Evolutionary conservation across 2,797 vertebrate genomes (phyloP).

Genomic region (Urophycis tenuis): DNA sequence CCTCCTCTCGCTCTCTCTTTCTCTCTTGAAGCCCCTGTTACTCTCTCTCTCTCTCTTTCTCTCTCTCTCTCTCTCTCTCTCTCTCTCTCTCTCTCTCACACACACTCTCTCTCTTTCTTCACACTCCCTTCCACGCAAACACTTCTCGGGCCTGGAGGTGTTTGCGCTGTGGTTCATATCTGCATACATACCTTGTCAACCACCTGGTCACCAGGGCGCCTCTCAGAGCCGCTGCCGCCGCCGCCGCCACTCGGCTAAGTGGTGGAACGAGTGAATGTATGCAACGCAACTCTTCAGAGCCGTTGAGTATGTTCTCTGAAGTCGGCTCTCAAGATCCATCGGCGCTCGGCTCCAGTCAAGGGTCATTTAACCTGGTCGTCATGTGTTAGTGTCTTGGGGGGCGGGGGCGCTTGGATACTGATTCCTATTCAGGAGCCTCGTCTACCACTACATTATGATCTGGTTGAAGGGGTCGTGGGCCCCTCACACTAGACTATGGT

Average conservation of each 20-base stretch:
- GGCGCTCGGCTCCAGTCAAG: slow-evolving; percentile 23
- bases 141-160: too few relatives aligned
- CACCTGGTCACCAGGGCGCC: too few relatives aligned
- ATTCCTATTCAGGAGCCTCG: slow-evolving; percentile 8
- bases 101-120: slow-evolving; percentile 18
- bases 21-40: neutral
- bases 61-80: slow-evolving; percentile 17
- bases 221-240: neutral
- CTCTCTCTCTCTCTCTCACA: slow-evolving; percentile 21
- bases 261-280: too few relatives aligned
- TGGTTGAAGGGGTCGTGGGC: slow-evolving; percentile 36
- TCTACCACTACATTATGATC: slow-evolving; percentile 38
- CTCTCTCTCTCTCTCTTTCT: slow-evolving; percentile 4
- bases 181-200: too few relatives aligned
- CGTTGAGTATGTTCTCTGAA: neutral
- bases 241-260: too few relatives aligned
- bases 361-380: slow-evolving; percentile 43
- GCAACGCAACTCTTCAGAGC: too few relatives aligned
- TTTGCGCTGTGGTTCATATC: too few relatives aligned
- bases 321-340: slow-evolving; percentile 23
- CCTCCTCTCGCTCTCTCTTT: neutral
- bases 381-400: slow-evolving; percentile 30
- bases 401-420: neutral
- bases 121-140: too few relatives aligned
- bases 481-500: neutral